Evolutionary conservation across 1,140 invertebrate species (phyloP), one percentile per base, ranked within the genome.

Genomic region (Euura lappo): DNA sequence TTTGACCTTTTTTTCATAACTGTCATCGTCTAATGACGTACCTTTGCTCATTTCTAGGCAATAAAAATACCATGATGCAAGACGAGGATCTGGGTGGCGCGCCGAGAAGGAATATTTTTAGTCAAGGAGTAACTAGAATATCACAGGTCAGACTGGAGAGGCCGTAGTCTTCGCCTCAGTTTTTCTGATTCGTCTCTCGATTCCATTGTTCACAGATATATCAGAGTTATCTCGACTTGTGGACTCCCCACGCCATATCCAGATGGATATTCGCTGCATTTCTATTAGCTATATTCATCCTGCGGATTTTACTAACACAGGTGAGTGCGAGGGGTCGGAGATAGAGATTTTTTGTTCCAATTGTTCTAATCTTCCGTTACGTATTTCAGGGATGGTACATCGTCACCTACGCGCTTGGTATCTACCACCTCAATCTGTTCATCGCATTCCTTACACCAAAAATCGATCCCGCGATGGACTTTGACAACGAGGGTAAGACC

Each of bases 371-470:
- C 51, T 60, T 60, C 10, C 65, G 47, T 70, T 73, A 65, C 70
- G 64, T 81, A 80, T 94, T 93, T 79, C 88, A 98, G 95, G 99
- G 99, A 77, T 99, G 98, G 97, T 99, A 99, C 88, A 99, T 99
- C 81, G 93, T 99, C 67, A 98, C 97, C 76, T 99, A 99, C 90
- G 98, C 97, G 28, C 88, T 99, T 83, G 98, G 98, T 79, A 99
- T 99, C 84, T 99, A 99, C 89, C 96, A 99, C 86, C 92, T 99
- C 83, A 99, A 99, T 91, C 91, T 99, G 85, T 99, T 99, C 89
- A 98, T 99, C 89, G 97, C 97, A 89, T 99, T 99, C 91, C 92
- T 99, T 72, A 98, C 98, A 83, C 98, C 99, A 81, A 99, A 99
- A 91, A 98, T 99, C 83, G 98, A 99, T 92, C 98, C 98, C 79